A percentile compares a stretch with the other conserved stretches of the same genome.
phyloP scores from a whole-genome alignment of 2,113 vertebrate genomes.

The Saimiri boliviensis region DNA sequence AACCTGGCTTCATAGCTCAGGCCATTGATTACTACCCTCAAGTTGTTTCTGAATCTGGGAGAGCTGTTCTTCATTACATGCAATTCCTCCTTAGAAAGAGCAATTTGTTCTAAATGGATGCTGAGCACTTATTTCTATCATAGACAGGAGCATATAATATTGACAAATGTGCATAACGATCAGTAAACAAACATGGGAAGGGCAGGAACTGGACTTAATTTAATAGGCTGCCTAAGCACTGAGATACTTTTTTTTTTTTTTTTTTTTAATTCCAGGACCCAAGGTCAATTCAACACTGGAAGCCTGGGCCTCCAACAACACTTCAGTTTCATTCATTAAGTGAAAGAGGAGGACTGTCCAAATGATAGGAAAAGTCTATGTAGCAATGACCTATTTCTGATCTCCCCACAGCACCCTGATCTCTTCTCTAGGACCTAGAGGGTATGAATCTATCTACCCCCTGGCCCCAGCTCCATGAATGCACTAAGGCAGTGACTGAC shows the following conservation, averaged over 20 bases:
- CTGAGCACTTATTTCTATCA: neutral
- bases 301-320: neutral
- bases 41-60: neutral
- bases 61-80: neutral
- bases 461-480: neutral
- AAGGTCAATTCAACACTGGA: neutral
- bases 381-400: neutral
- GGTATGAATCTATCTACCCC: no score
- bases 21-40: neutral
- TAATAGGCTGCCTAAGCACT: neutral
- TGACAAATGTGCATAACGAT: constrained; percentile 23
- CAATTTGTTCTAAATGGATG: neutral
- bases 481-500: neutral
- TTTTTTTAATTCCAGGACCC: neutral
- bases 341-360: neutral
- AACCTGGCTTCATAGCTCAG: neutral
- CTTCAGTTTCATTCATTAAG: neutral
- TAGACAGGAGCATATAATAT: neutral
- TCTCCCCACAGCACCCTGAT: neutral
- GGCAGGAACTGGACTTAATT: neutral
- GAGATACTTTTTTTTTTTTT: neutral
- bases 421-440: neutral
- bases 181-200: neutral
- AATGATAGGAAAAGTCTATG: neutral
- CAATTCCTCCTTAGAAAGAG: neutral